A percentile compares a stretch with the other conserved stretches of the same genome.
Conservation (phyloP, 1,140 invertebrate species). For the Drosophila fuyamai region DNA sequence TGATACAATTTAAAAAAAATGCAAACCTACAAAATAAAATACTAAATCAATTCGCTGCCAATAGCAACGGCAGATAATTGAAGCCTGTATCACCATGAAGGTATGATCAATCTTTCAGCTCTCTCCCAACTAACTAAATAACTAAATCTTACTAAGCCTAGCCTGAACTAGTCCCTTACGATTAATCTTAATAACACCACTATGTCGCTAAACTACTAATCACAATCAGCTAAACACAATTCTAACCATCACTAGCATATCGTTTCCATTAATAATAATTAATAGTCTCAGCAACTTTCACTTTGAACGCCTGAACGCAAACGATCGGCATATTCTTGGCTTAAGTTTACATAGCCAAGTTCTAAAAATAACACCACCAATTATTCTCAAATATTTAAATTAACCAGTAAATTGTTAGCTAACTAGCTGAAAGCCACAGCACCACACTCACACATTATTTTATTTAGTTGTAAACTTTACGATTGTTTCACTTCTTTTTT, state of each 20-base stretch:
- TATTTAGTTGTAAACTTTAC: constrained; percentile 12
- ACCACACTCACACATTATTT: constrained; percentile 61
- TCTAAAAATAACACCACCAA: constrained; percentile 39
- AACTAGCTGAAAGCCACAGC: constrained; percentile 55
- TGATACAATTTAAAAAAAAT: constrained; percentile 38
- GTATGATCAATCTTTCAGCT: constrained; percentile 87
- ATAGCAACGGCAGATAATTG: constrained; percentile 93
- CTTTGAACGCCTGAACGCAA: constrained; percentile 37
- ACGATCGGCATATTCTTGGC: constrained; percentile 44
- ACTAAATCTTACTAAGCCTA: constrained; percentile 42
- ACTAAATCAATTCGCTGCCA: constrained; percentile 78
- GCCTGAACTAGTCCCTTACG: constrained; percentile 26
- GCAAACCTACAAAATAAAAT: constrained; percentile 53
- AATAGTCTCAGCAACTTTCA: constrained; percentile 42
- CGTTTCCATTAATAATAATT: constrained; percentile 43
- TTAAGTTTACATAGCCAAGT: constrained; percentile 19
- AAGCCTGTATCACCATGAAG: constrained; percentile 95
- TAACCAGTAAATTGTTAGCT: constrained; percentile 41
- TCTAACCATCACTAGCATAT: constrained; percentile 45
- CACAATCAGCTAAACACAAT: constrained; percentile 38
- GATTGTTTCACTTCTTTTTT: constrained; percentile 13
- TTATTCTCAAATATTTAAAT: constrained; percentile 21
- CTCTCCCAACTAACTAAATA: constrained; percentile 63
- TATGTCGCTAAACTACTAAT: constrained; percentile 43
- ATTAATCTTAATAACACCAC: constrained; percentile 30